phyloP scores from a whole-genome alignment of 1,140 invertebrate species.

The Sipha flava region DNA sequence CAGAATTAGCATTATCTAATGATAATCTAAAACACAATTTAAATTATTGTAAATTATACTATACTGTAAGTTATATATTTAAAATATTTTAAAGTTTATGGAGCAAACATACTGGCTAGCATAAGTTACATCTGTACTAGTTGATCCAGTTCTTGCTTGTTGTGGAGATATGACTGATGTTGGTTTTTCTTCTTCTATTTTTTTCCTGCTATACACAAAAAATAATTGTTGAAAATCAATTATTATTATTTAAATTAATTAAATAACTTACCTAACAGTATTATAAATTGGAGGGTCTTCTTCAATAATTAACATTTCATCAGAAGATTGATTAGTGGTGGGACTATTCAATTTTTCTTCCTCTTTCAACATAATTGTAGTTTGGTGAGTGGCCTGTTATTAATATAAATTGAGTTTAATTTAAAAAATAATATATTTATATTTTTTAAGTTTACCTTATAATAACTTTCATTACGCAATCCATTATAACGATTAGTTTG shows the following conservation, averaged over 20 bases:
- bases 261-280: constrained; percentile 11
- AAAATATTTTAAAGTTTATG: not conserved
- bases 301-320: constrained; percentile 61
- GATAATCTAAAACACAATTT: constrained; percentile 50
- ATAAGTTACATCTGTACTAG: constrained; percentile 55
- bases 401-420: not conserved
- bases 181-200: constrained; percentile 17
- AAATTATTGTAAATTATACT: too few species aligned
- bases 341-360: constrained; percentile 44
- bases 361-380: constrained; percentile 45
- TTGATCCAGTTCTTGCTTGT: constrained; percentile 36
- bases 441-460: constrained; percentile 44
- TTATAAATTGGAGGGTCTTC: constrained; percentile 48
- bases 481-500: constrained; percentile 47
- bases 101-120: constrained; percentile 54
- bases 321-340: constrained; percentile 48
- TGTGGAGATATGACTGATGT: not conserved
- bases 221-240: not conserved
- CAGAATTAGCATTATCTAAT: constrained; percentile 59
- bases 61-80: not conserved
- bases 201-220: not conserved
- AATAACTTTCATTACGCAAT: constrained; percentile 77
- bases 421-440: not conserved
- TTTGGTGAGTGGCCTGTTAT: constrained; percentile 50
- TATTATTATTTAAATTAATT: not conserved